Conservation (phyloP, 2,113 vertebrate genomes). For the Nothoprocta pentlandii region DNA sequence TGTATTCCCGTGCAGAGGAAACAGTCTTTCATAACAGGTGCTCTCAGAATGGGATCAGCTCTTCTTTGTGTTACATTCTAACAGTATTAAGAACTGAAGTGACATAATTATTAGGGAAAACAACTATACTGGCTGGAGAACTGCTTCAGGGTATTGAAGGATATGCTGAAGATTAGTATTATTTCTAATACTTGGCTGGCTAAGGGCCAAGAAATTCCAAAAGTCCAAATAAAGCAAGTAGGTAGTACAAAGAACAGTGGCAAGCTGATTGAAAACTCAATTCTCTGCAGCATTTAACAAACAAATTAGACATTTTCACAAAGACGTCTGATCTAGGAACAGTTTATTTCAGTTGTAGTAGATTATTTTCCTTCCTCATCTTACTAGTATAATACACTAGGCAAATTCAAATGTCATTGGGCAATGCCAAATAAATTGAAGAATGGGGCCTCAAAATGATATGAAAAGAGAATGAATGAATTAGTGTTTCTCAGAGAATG, state of each 20-base stretch:
- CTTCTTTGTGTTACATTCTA: not conserved
- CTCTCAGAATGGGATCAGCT: not conserved
- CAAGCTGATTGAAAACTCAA: not conserved
- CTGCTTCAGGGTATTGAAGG: not conserved
- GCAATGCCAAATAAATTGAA: not conserved
- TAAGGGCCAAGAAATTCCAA: not conserved
- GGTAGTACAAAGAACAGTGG: not conserved
- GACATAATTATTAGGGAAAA: not conserved
- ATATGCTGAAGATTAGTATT: not conserved
- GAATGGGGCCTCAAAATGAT: not conserved
- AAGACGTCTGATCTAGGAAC: not conserved
- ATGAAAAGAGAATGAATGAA: constrained; percentile 4
- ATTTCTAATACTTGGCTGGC: not conserved
- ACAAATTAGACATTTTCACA: not conserved
- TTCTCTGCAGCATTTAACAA: not conserved
- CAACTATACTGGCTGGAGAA: not conserved
- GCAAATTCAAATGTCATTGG: not conserved
- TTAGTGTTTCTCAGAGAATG: not conserved
- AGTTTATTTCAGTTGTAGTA: not conserved
- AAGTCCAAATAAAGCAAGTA: not conserved
- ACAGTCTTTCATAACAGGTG: too few relatives aligned
- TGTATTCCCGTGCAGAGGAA: too few relatives aligned
- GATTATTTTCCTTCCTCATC: constrained; percentile 2
- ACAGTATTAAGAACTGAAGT: not conserved
- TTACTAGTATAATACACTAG: not conserved